Evolutionary conservation across 1,140 invertebrate species (phyloP).

Genomic region (Gryllus bimaculatus): DNA sequence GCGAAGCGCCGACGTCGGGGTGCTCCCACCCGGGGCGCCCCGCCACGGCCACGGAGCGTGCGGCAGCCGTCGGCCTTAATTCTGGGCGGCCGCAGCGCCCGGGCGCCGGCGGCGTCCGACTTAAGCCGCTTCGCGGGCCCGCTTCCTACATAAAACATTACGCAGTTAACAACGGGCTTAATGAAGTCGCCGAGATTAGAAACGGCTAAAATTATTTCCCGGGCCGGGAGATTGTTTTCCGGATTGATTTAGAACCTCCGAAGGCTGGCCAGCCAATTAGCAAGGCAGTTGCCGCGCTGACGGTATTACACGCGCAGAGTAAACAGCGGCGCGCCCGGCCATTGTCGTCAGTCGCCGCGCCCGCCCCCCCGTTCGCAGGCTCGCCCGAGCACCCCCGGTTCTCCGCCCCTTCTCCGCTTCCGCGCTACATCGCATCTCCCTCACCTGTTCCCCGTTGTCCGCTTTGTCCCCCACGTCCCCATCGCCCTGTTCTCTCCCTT

Average conservation of each 20-base stretch:
- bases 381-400: too few relatives aligned
- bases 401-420: too few relatives aligned
- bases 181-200: not conserved
- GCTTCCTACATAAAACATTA: conserved; percentile 5
- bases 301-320: not conserved
- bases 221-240: not conserved
- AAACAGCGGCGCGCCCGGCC: not conserved
- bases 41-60: not conserved
- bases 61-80: not conserved
- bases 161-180: not conserved
- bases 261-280: conserved; percentile 2
- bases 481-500: too few relatives aligned
- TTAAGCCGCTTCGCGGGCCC: not conserved
- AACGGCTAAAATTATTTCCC: not conserved
- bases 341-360: too few relatives aligned
- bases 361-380: too few relatives aligned
- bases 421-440: too few relatives aligned
- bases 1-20: too few relatives aligned
- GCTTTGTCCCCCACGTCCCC: too few relatives aligned
- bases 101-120: not conserved
- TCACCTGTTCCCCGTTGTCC: too few relatives aligned
- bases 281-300: not conserved
- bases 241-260: not conserved
- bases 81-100: not conserved
- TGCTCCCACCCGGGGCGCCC: too few relatives aligned